Base-by-base conservation (phyloP, 2,888 invertebrate genomes). In the Agrochola litura region DNA sequence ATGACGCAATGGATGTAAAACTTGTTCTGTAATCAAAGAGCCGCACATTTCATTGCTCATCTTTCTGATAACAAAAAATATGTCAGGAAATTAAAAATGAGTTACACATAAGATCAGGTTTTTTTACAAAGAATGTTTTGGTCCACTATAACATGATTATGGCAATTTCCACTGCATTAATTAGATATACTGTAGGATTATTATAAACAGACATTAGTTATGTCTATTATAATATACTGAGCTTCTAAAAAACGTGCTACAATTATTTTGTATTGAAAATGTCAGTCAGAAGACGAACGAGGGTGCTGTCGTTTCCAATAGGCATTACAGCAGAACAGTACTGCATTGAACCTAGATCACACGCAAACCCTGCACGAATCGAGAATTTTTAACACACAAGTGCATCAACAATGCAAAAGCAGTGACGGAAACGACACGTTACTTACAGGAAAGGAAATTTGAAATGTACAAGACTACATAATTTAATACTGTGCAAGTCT, bases 331-430 rank as follows among this genome's bases (percentile, higher is more conserved):
- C 16, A 25, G 16, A 54, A 63, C 10, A 37, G 76, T 37, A 37
- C 37, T 61, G 54, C 14, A 56, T 72, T n/a, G 6, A 16, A 46
- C 1, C 22, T 8, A 64, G 22, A 43, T 12, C 16, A 52, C 56
- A 65, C 81, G 74, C 43, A 52, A 81, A 14, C 19, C 52, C 8
- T 41, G n/a, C n/a, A 30, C 4, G 6, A 30, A 74, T 64, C 49
- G 41, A 58, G 19, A 19, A 6, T 64, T n/a, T 77, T 64, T 41
- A 43, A 66, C 49, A 30, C 14, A 52, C n/a, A 79, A 79, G 14
- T 30, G 80, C 63, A 81, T 74, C 22, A 65, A 65, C 16, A 75
- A 74, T 65, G 43, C 75, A 64, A 22, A 25, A n/a, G 22, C 43
- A 25, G 49, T 37, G 22, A 14, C 6, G 14, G 43, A 46, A 65